Percentiles rank a stretch among this genome's conserved stretches.
phyloP scores from a whole-genome alignment of 2,797 vertebrate species.

The Eupleurogrammus muticus region DNA sequence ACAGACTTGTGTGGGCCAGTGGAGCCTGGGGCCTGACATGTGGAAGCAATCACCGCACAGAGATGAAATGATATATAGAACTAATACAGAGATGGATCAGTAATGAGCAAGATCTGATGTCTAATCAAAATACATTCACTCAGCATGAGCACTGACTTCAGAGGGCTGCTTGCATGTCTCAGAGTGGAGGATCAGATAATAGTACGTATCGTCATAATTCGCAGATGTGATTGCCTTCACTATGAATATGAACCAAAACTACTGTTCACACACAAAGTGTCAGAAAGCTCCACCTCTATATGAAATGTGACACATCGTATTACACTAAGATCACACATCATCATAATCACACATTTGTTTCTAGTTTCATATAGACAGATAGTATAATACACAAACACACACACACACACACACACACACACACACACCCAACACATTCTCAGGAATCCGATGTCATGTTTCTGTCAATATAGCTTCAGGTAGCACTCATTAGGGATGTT shows the following conservation, averaged over 20 bases:
- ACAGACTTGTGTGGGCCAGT: slow-evolving; percentile 43
- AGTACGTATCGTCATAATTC: slow-evolving; percentile 41
- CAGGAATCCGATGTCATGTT: slow-evolving; percentile 64
- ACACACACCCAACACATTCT: slow-evolving; percentile 44
- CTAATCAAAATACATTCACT: slow-evolving; percentile 71
- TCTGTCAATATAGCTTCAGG: slow-evolving; percentile 70
- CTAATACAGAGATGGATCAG: slow-evolving; percentile 60
- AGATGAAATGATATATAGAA: slow-evolving; percentile 67
- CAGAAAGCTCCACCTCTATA: not conserved
- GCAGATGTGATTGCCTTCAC: slow-evolving; percentile 20
- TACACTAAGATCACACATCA: too few relatives aligned
- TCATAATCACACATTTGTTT: too few relatives aligned
- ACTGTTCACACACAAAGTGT: slow-evolving; percentile 45
- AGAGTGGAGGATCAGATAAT: slow-evolving; percentile 41
- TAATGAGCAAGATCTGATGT: slow-evolving; percentile 64
- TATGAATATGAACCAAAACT: slow-evolving; percentile 45
- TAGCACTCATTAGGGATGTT: slow-evolving; percentile 58
- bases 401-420: slow-evolving; percentile 4
- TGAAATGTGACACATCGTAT: not conserved
- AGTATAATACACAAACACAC: slow-evolving; percentile 1
- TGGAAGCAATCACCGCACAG: slow-evolving; percentile 67
- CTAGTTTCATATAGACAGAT: not conserved
- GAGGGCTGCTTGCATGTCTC: slow-evolving; percentile 25
- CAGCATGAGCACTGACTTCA: slow-evolving; percentile 51
- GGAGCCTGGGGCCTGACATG: slow-evolving; percentile 55